These are phyloP conservation scores for Myotis findleyi DNA, from an alignment of 2,797 vertebrate genomes.

Conservation along the genomic window DNA sequence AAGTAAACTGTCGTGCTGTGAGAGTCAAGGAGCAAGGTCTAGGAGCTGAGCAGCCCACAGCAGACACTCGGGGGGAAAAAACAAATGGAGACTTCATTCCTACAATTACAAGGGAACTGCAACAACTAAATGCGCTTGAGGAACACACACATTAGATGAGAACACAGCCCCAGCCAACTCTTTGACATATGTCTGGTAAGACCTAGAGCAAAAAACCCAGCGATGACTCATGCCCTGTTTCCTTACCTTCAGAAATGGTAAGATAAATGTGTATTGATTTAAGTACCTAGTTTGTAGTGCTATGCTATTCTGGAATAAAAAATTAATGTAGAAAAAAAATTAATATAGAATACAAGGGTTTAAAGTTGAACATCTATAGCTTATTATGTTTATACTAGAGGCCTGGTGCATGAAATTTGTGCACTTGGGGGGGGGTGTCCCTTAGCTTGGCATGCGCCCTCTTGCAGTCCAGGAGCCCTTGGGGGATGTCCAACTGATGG, in stretches of 20 bases:
- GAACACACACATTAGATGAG: neutral
- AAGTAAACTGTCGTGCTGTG: neutral
- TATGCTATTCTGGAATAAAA: neutral
- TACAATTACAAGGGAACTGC: neutral
- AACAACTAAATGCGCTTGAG: neutral
- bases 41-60: neutral
- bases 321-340: neutral
- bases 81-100: neutral
- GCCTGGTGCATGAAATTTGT: too few species aligned
- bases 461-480: too few species aligned
- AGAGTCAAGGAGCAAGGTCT: neutral
- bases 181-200: neutral
- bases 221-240: rapidly evolving
- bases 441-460: too few species aligned
- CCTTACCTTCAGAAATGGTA: neutral
- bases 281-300: neutral
- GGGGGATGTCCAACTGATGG: too few species aligned
- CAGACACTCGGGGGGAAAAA: too few species aligned
- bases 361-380: neutral
- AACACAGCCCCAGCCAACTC: neutral
- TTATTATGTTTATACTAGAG: too few species aligned
- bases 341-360: neutral
- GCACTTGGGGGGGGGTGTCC: too few species aligned
- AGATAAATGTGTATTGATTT: neutral
- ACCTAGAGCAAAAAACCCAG: neutral